Evolutionary conservation across 1,140 invertebrate genomes (phyloP).

Genomic region (Bombus picipes): DNA sequence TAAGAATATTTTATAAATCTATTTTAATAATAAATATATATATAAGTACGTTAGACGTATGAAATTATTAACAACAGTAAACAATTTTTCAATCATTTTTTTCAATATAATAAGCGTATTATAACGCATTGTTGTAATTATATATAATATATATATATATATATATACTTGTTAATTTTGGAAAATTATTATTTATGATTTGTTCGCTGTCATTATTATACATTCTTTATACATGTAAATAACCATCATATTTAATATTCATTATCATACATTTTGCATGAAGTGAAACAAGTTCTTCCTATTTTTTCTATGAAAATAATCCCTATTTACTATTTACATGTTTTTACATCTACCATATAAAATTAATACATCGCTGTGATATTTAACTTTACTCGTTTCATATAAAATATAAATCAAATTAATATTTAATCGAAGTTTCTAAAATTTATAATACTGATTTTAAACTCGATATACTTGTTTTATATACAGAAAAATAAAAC

Average conservation of each 20-base stretch:
- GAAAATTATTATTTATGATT: conserved; percentile 3
- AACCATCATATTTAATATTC: not conserved
- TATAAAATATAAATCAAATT: not conserved
- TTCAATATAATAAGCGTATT: not conserved
- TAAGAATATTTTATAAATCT: not conserved
- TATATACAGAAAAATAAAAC: not conserved
- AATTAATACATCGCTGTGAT: not conserved
- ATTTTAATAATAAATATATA: not conserved
- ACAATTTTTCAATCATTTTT: not conserved
- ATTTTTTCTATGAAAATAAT: not conserved
- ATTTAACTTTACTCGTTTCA: not conserved
- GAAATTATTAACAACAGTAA: conserved; percentile 5
- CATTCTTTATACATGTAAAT: not conserved
- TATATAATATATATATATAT: not conserved
- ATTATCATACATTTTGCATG: not conserved
- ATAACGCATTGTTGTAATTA: not conserved
- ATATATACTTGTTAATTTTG: not conserved
- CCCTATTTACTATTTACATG: not conserved
- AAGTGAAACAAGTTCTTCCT: not conserved
- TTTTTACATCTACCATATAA: not conserved
- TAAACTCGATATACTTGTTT: not conserved
- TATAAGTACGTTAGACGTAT: not conserved
- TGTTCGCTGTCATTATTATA: not conserved
- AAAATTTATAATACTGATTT: not conserved
- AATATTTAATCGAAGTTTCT: not conserved